Base-by-base conservation (phyloP, 2,888 invertebrate genomes). In the Erannis defoliaria region DNA sequence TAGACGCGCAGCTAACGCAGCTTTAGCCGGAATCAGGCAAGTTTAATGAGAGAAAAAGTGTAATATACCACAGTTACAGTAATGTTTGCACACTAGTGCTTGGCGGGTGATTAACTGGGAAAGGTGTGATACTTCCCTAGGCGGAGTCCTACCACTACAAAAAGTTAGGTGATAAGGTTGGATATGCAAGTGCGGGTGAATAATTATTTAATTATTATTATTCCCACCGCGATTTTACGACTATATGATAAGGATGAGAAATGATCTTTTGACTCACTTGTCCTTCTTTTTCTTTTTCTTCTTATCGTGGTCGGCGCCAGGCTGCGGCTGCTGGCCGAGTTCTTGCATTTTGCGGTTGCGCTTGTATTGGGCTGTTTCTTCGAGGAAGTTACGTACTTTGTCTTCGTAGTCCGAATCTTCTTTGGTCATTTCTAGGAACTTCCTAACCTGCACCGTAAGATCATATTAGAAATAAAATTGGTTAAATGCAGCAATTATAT, bases 321-420 rank as follows among this genome's bases (percentile, higher is more conserved):
- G 91, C 67, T 93, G 92, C 42, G 85, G 81, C 79, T 95, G 95
- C 74, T 95, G 95, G 2, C 93, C 93, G 12, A 94, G 85, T 73
- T 95, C 95, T 74, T 96, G 94, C 88, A 94, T 94, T 85, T 94
- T 95, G 77, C 94, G 94, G 78, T 95, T 95, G 69, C 95, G 94
- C 80, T 96, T 96, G 93, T 96, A 97, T 77, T 96, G 96, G 29
- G 96, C 95, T 0, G 97, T 96, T 76, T 97, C 97, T 77, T 96
- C 97, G 59, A 97, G 90, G 84, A 97, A 96, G 84, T 96, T 97
- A n/a, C 97, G 95, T 60, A 97, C 97, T 93, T 96, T 97, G 64
- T 96, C 96, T 84, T 97, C 97, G 75, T 97, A 97, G 82, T 97
- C 97, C 0, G 97, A 96, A 78, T 97, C 97, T 71, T 96, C 96